These are phyloP conservation scores for Sus cebifrons DNA, from an alignment of 2,797 vertebrate species.

Conservation along the genomic window DNA sequence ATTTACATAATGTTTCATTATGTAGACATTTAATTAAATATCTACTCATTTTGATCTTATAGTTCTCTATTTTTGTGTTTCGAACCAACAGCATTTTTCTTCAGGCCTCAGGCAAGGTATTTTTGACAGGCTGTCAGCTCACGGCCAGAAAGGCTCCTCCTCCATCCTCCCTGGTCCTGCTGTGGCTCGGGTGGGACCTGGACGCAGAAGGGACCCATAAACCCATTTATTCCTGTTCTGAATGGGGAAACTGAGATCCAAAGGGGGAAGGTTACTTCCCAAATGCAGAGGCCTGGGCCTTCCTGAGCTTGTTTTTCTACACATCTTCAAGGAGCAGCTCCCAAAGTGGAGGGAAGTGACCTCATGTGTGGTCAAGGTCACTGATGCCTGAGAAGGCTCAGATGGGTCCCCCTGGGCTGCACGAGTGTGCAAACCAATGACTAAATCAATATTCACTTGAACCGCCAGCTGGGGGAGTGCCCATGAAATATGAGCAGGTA, in stretches of 20 bases:
- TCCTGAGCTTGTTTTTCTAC: background rate
- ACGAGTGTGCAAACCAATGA: background rate
- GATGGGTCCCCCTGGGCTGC: background rate
- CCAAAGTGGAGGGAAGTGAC: background rate
- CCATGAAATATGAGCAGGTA: slow-evolving; percentile 28
- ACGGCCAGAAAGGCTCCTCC: background rate
- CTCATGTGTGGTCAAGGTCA: background rate
- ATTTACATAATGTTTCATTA: slow-evolving; percentile 74
- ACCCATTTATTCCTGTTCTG: background rate
- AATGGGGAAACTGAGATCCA: background rate
- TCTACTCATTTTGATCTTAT: slow-evolving; percentile 66
- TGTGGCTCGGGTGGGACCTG: background rate
- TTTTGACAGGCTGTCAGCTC: background rate
- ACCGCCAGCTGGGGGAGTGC: background rate
- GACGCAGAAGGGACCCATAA: background rate
- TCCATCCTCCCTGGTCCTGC: accelerated
- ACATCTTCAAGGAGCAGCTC: background rate
- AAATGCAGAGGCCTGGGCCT: background rate
- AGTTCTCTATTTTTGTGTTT: slow-evolving; percentile 71
- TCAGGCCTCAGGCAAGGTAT: background rate
- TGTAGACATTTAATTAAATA: slow-evolving; percentile 80
- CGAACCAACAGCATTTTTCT: slow-evolving; percentile 3
- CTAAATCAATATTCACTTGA: slow-evolving; percentile 22
- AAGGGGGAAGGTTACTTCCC: background rate
- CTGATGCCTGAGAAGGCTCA: background rate